Evolutionary conservation across 1,140 invertebrate species (phyloP).

Genomic region (Drosophila ambigua): DNA sequence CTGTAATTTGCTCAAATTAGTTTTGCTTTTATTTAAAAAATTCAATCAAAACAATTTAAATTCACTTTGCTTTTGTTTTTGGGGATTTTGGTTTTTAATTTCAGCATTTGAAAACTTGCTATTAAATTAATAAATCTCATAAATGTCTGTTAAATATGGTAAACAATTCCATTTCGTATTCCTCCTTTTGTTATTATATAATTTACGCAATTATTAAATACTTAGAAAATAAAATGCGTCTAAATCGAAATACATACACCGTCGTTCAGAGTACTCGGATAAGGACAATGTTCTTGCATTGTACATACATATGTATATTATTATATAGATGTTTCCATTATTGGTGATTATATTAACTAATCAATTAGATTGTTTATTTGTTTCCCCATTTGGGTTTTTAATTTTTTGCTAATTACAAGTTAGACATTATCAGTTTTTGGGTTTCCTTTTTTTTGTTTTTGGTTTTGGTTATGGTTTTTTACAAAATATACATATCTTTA

Average conservation of each 20-base stretch:
- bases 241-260: constrained; percentile 64
- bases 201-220: constrained; percentile 68
- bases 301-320: constrained; percentile 8
- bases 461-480: constrained; percentile 26
- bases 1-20: constrained; percentile 22
- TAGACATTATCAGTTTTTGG: constrained; percentile 24
- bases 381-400: constrained; percentile 3
- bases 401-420: constrained; percentile 43
- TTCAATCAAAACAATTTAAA: constrained; percentile 73
- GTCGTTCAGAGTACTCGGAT: constrained; percentile 18
- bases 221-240: constrained; percentile 80
- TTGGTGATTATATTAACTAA: constrained; percentile 54
- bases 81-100: constrained; percentile 27
- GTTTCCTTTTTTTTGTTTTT: constrained; percentile 16
- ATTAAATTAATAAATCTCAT: constrained; percentile 60
- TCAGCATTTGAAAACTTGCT: constrained; percentile 63
- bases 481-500: constrained; percentile 68
- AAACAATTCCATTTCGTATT: constrained; percentile 64
- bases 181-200: constrained; percentile 14
- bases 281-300: constrained; percentile 18
- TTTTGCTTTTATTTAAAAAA: constrained; percentile 61
- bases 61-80: constrained; percentile 38
- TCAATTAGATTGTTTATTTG: constrained; percentile 51
- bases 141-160: constrained; percentile 45
- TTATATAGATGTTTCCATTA: constrained; percentile 29